Evolutionary conservation across 2,113 vertebrate genomes (phyloP), one percentile per base, ranked within the genome.

Genomic region (Pipra filicauda): DNA sequence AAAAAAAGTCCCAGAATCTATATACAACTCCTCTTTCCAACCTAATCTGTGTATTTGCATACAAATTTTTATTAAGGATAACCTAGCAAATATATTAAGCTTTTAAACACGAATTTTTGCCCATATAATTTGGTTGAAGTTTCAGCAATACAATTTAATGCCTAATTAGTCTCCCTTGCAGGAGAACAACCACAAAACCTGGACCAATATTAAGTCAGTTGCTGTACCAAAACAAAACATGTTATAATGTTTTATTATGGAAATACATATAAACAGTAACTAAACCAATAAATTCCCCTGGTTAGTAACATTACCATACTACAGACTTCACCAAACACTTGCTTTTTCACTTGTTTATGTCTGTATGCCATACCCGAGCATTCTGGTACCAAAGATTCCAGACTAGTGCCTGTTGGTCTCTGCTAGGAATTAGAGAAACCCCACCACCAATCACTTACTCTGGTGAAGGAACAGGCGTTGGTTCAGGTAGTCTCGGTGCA

Each of bases 401-500:
- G 41, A 30, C 49, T 33, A 9, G 12, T 27, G 17, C 10, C 26
- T 8, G 5, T 19, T 17, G 31, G 16, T 33, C 24, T 74, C 35
- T 67, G 41, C 24, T 12, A 55, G 21, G 7, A 61, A 61, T 3
- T 15, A 14, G 22, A 46, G 55, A 83, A 55, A 11, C 0, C 6
- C 26, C 59, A 51, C 28, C 16, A 55, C 15, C 15, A 57, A 39
- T 31, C 64, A 98, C 99, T 99, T 98, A 99, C 99, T 96, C 97
- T 97, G 98, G 94, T 49, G 98, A 94, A 75, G 97, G 91, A 76
- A 94, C 93, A 76, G 98, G 97, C 55, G 96, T 89, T 59, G 97
- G 92, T 33, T 97, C 92, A 64, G 96, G 95, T 35, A 98, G 97
- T 67, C 96, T 73, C 44, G 97, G 95, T 59, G 89, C 93, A 95